Base-by-base conservation (phyloP, 2,113 vertebrate species). In the Sceloporus tristichus region DNA sequence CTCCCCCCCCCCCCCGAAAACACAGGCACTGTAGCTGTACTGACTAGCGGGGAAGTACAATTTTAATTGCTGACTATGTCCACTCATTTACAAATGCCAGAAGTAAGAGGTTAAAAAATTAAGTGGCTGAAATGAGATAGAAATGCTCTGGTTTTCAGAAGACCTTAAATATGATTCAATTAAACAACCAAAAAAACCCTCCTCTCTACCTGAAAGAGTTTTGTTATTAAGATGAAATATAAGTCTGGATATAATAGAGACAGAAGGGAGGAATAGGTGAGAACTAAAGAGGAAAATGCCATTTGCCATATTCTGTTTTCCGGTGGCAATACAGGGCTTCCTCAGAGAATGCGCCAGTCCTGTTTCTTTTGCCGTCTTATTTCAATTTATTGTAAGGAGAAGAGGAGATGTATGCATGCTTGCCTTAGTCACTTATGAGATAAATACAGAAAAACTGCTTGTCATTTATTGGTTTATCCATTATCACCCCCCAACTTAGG, bases 391-490 rank as follows among this genome's bases (percentile, higher is more conserved):
- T 95, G 87, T 90, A 92, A 91, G 90, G 18, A 91, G 94, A 92
- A 93, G 92, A 92, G 86, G 91, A 91, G 94, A 93, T 92, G 68
- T 29, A 71, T 71, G 91, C 94, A 94, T 88, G 76, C 87, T 91
- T 95, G 90, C 93, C 94, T 94, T 92, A 95, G 95, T 90, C 92
- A 94, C 94, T 96, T 96, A 94, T 92, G 95, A 96, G 94, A 95
- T 95, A 96, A 97, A 96, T 95, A 92, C 94, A 95, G 91, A 95
- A 93, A 96, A 97, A 96, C 93, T 95, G 96, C 93, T 95, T 97
- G 97, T 97, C 96, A 97, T 95, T 98, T 98, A 97, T 95, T 95
- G 96, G 97, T 97, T 97, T 98, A 97, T 95, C 97, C 97, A 97
- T 98, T 98, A 98, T 98, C 97, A 97, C 97, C 95, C 48, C 93